Conservation (phyloP, 2,113 vertebrate species). For the Equus przewalskii region DNA sequence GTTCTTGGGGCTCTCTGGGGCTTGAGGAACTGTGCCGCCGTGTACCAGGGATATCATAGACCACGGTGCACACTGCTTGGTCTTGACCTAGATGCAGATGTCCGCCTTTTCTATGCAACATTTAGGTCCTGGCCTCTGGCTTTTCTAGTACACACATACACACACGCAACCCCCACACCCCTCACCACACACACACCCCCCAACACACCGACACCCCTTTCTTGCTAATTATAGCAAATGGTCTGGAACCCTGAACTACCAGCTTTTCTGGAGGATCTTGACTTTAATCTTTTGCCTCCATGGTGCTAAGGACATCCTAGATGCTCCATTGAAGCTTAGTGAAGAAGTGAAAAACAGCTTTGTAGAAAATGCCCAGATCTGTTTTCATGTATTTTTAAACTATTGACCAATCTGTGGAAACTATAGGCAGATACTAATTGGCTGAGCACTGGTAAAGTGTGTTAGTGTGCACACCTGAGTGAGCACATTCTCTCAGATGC, state of each 20-base stretch:
- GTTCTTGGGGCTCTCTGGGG: neutral
- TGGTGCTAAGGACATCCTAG: neutral
- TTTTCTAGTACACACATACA: neutral
- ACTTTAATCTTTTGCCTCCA: neutral
- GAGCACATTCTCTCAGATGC: no score
- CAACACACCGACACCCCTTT: neutral
- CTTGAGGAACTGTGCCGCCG: neutral
- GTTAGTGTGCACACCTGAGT: neutral
- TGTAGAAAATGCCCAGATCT: slow-evolving; percentile 75
- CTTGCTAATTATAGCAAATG: slow-evolving; percentile 71
- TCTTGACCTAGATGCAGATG: neutral
- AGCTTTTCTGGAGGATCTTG: neutral
- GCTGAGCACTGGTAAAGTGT: neutral
- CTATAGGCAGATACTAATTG: neutral
- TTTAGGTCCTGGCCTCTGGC: neutral
- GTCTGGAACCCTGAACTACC: slow-evolving; percentile 76
- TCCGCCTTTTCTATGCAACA: neutral
- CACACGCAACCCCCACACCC: no score
- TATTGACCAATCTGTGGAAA: neutral
- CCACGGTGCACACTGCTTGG: neutral
- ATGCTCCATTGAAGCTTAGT: neutral
- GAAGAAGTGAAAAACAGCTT: slow-evolving; percentile 41
- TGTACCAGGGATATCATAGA: neutral
- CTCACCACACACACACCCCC: neutral
- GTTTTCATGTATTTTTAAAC: slow-evolving; percentile 72